phyloP scores from a whole-genome alignment of 2,888 invertebrate species.

The Cheilosia vulpina region DNA sequence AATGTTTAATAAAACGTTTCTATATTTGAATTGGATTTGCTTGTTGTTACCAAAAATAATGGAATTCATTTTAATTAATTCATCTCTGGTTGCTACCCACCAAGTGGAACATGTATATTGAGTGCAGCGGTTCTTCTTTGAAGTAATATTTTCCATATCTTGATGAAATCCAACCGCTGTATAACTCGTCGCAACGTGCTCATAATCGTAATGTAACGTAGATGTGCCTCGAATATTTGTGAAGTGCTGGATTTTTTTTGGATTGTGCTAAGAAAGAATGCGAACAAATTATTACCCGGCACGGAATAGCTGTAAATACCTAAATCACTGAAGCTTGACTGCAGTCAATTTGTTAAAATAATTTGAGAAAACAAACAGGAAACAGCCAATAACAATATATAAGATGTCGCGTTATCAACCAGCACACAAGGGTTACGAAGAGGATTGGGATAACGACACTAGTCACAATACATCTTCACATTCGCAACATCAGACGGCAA shows the following conservation, averaged over 20 bases:
- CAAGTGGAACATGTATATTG: too few relatives aligned
- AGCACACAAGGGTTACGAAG: constrained; percentile 27
- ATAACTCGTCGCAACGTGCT: not conserved
- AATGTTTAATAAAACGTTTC: too few relatives aligned
- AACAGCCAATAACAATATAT: not conserved
- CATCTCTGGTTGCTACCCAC: too few relatives aligned
- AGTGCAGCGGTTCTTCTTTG: too few relatives aligned
- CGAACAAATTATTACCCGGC: not conserved
- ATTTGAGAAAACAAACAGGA: not conserved
- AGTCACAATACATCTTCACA: constrained; percentile 17
- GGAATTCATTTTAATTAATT: too few relatives aligned
- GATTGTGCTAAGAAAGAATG: not conserved
- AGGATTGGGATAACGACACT: constrained; percentile 60
- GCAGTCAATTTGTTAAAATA: not conserved
- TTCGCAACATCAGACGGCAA: not conserved
- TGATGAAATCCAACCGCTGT: too few relatives aligned
- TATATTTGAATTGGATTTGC: too few relatives aligned
- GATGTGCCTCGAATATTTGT: too few relatives aligned
- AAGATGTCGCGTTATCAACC: constrained; percentile 27
- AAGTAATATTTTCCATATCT: too few relatives aligned
- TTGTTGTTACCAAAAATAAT: too few relatives aligned
- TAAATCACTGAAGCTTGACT: not conserved
- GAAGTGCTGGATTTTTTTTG: not conserved
- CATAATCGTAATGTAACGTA: too few relatives aligned
- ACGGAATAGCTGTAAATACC: not conserved